A percentile compares a stretch with the other conserved stretches of the same genome.
These are phyloP conservation scores for Scaptomyza cyrtandrae DNA, from an alignment of 2,888 invertebrate genomes.

Conservation along the genomic window DNA sequence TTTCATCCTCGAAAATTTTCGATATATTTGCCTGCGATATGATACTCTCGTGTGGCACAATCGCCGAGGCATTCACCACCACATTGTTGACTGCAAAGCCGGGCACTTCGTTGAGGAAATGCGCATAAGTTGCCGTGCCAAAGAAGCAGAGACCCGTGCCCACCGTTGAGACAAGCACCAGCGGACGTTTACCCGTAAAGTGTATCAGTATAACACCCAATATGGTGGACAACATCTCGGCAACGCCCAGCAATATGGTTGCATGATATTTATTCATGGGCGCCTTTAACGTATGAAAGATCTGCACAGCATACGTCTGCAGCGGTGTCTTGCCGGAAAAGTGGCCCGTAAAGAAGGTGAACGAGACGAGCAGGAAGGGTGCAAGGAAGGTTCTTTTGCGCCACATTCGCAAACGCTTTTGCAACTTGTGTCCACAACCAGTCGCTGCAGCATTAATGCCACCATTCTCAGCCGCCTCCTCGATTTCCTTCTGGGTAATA, in stretches of 20 bases:
- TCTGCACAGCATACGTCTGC: constrained; percentile 90
- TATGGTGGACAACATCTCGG: constrained; percentile 89
- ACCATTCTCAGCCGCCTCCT: constrained; percentile 66
- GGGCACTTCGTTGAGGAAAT: constrained; percentile 83
- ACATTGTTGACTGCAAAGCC: constrained; percentile 83
- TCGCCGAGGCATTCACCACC: constrained; percentile 82
- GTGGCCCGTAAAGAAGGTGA: constrained; percentile 89
- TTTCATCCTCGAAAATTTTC: constrained; percentile 75
- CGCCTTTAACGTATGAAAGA: constrained; percentile 89
- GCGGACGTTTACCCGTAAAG: constrained; percentile 89
- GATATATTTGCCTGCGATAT: constrained; percentile 83
- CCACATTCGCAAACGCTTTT: constrained; percentile 84
- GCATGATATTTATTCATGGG: constrained; percentile 92
- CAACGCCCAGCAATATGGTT: constrained; percentile 89
- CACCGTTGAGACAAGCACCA: constrained; percentile 88
- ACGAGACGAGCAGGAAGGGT: constrained; percentile 88
- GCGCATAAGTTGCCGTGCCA: constrained; percentile 83
- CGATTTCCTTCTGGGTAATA: constrained; percentile 78
- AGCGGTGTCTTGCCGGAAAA: constrained; percentile 91
- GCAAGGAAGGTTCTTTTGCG: constrained; percentile 87
- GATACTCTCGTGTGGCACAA: constrained; percentile 79
- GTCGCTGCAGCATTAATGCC: constrained; percentile 13
- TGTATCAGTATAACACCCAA: constrained; percentile 89
- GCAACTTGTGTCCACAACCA: constrained; percentile 44
- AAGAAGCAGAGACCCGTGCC: constrained; percentile 89